A percentile compares a stretch with the other conserved stretches of the same genome.
These are phyloP conservation scores for Trichosurus vulpecula DNA, from an alignment of 2,797 vertebrate genomes.

Conservation along the genomic window DNA sequence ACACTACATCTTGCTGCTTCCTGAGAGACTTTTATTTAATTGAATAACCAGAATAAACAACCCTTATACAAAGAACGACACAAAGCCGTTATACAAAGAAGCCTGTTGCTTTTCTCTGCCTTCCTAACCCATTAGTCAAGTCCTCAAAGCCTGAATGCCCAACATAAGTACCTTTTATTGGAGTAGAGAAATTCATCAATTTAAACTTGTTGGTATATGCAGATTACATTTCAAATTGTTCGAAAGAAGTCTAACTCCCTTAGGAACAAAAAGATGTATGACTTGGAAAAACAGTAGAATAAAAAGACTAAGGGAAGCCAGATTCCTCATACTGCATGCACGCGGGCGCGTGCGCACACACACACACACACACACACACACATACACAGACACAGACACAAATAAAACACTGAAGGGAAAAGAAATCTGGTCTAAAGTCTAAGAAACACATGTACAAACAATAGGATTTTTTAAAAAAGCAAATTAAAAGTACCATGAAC, in stretches of 20 bases:
- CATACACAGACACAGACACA: too few species aligned
- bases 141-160: constrained; percentile 33
- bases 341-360: too few species aligned
- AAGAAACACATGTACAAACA: too few species aligned
- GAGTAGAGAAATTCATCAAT: constrained; percentile 8
- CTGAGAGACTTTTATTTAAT: background rate
- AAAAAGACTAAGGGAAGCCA: background rate
- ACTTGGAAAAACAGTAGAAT: background rate
- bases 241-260: constrained; percentile 14
- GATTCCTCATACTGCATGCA: background rate
- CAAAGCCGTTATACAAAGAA: background rate
- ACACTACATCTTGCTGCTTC: background rate
- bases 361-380: too few species aligned
- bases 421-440: too few species aligned
- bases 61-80: constrained; percentile 47
- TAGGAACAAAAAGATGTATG: constrained; percentile 5
- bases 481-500: too few species aligned
- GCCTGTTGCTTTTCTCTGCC: constrained; percentile 32
- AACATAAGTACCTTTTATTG: constrained; percentile 10
- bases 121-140: constrained; percentile 53
- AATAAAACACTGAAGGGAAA: too few species aligned
- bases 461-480: too few species aligned
- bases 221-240: constrained; percentile 32
- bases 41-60: background rate
- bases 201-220: background rate